Base-by-base conservation (phyloP, 2,113 vertebrate species). In the Himantopus leucocephalus region DNA sequence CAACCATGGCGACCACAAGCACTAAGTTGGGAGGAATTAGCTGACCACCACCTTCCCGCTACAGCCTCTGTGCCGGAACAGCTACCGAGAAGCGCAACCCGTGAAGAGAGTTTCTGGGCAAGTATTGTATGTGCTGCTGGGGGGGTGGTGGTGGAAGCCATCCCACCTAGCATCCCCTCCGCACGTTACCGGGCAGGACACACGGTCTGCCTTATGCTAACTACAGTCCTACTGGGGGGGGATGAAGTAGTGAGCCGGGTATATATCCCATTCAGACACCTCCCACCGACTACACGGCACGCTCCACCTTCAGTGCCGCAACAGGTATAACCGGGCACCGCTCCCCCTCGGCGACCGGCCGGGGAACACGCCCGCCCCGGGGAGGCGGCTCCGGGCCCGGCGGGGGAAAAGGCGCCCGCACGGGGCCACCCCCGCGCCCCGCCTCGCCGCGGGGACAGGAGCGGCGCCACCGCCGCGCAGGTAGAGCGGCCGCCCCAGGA, bases 11-110 rank as follows among this genome's bases (percentile, higher is more conserved):
- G 5, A 10, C 24, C 13, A 9, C 62, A 34, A 47, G 9, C 3
- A 1, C 5, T 6, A 12, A 10, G 3, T 29, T 3, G 10, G 2
- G 3, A 35, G 34, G 27, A 45, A 9, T 1, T 0, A 3, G 24
- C 23, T 59, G 9, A 3, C 6, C 14, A 2, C 7, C 16, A 3
- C 1, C 6, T 10, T 24, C 24, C 22, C 1, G 2, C 15, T 6
- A 30, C 32, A n/a, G 17, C 11, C 17, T 10, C 12, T 12, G 3
- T 41, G 12, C 15, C 2, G 2, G 12, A 10, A 34, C 5, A 39
- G 16, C 12, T 21, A 10, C 26, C 4, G 5, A 30, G 22, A 24
- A 55, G 32, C 3, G 9, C 30, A 30, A 30, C 22, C 12, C 9
- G 1, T 22, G 14, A 13, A 16, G 23, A 41, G 29, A 68, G 47